Percentiles rank a stretch among this genome's conserved stretches.
phyloP scores from a whole-genome alignment of 2,113 vertebrate species.

The Brienomyrus longianalis region DNA sequence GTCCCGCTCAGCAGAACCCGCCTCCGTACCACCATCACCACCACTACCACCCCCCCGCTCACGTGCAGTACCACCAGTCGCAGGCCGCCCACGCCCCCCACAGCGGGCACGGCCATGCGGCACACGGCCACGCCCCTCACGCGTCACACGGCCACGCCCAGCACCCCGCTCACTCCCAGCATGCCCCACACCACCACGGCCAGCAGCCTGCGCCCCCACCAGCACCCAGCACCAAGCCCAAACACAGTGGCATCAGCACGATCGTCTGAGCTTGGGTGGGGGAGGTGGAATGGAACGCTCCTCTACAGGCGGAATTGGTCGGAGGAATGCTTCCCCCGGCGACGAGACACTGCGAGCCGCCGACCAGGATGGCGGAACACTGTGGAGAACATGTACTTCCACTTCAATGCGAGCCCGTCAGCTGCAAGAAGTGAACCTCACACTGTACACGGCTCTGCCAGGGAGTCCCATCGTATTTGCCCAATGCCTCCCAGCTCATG shows the following conservation, averaged over 20 bases:
- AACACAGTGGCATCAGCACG: conserved; percentile 95
- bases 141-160: conserved; percentile 40
- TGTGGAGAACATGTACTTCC: conserved; percentile 27
- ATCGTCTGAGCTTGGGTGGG: conserved; percentile 64
- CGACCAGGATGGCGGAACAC: conserved; percentile 10
- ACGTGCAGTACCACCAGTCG: conserved; percentile 69
- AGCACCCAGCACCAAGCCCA: conserved; percentile 71
- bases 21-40: conserved; percentile 92
- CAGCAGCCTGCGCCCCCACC: conserved; percentile 56
- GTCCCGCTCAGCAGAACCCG: conserved; percentile 78
- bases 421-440: conserved; percentile 21
- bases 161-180: conserved; percentile 59
- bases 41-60: conserved; percentile 83
- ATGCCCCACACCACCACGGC: conserved; percentile 65
- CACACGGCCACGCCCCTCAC: conserved; percentile 32
- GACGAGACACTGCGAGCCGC: conserved; percentile 31
- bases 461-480: conserved; percentile 30
- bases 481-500: conserved; percentile 30
- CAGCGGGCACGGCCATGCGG: conserved; percentile 47
- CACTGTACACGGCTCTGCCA: conserved; percentile 38
- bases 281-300: neutral
- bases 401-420: conserved; percentile 37
- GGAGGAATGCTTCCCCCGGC: neutral
- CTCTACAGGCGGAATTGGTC: neutral
- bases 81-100: conserved; percentile 49